Evolutionary conservation across 2,888 invertebrate species (phyloP).

Genomic region (Diabrotica balteata): DNA sequence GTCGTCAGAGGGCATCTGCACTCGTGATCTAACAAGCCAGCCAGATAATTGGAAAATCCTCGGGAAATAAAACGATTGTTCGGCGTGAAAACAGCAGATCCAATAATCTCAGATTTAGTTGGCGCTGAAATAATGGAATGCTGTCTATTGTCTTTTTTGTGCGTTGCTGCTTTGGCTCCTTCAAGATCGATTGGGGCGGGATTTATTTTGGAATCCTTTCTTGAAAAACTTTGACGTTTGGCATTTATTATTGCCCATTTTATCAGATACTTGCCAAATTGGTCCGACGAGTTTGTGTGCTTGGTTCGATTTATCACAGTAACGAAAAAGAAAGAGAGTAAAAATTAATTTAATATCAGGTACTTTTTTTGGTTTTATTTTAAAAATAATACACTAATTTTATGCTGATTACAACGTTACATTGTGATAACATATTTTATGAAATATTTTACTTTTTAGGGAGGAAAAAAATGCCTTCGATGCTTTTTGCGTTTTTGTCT

Average conservation of each 20-base stretch:
- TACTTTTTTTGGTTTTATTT: no score
- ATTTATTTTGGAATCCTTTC: conserved; percentile 3
- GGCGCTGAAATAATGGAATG: conserved; percentile 31
- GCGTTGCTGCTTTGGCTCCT: conserved; percentile 12
- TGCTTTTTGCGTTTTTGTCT: no score
- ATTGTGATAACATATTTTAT: no score
- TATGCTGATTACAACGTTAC: no score
- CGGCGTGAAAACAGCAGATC: conserved; percentile 54
- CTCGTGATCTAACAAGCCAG: conserved; percentile 52
- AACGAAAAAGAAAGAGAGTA: no score
- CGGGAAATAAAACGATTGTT: conserved; percentile 54
- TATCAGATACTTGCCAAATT: no score
- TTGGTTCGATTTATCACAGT: no score
- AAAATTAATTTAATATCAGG: no score
- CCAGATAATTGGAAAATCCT: conserved; percentile 57
- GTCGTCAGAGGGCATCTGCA: conserved; percentile 41
- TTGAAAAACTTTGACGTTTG: conserved; percentile 3
- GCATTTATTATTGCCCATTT: conserved; percentile 2
- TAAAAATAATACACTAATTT: no score
- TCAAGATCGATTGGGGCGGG: conserved; percentile 12
- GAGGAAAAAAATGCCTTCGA: no score
- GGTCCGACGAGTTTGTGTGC: no score
- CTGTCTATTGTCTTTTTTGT: conserved; percentile 29
- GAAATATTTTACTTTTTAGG: no score
- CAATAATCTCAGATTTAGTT: conserved; percentile 51